phyloP scores from a whole-genome alignment of 1,140 invertebrate genomes.

The Colletes gigas region DNA sequence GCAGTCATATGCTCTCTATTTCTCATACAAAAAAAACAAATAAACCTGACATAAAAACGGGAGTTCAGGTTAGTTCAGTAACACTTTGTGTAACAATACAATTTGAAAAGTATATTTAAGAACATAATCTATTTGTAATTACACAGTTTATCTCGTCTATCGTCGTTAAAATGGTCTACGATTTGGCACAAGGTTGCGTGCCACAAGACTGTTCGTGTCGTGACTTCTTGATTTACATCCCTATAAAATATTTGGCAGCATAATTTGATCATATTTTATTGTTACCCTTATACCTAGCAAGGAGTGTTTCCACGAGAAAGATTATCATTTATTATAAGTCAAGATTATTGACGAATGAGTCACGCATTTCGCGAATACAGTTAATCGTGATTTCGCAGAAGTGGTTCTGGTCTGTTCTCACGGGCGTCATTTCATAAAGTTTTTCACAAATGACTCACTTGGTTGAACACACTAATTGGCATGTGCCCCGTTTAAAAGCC shows the following conservation, averaged over 20 bases:
- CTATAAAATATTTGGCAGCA: conserved; percentile 17
- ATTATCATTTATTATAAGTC: not conserved
- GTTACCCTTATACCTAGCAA: not conserved
- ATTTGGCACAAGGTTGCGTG: not conserved
- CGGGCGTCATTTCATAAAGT: not conserved
- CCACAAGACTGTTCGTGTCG: not conserved
- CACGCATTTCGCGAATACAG: not conserved
- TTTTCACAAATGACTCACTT: conserved; percentile 6
- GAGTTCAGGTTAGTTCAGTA: no score
- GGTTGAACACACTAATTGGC: conserved; percentile 24
- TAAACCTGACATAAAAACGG: no score
- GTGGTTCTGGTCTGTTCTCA: not conserved
- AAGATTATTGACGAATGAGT: not conserved
- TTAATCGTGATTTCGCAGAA: not conserved
- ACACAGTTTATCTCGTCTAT: no score
- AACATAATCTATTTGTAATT: no score
- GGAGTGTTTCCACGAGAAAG: not conserved
- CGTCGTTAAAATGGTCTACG: not conserved
- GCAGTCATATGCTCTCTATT: no score
- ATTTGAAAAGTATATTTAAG: no score
- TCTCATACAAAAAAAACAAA: no score
- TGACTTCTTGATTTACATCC: conserved; percentile 19
- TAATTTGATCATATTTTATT: not conserved
- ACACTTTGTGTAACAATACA: no score
- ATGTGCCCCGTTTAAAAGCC: not conserved